Base-by-base conservation (phyloP, 2,113 vertebrate genomes). In the Rhipidura dahli region DNA sequence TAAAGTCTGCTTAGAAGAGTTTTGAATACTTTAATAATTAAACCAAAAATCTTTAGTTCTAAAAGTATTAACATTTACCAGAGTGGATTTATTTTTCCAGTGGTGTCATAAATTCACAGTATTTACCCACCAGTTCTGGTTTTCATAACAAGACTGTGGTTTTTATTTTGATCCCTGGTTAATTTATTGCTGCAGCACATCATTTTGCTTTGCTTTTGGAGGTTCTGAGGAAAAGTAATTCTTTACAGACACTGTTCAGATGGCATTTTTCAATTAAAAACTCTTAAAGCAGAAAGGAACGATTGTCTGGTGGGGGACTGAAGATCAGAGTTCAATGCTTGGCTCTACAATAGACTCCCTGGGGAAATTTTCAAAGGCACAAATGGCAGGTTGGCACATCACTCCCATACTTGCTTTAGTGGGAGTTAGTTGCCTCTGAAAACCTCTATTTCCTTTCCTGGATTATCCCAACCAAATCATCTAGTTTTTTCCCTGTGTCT, bases 301-400 rank as follows among this genome's bases (percentile, higher is more conserved):
- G 44, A 88, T 96, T 95, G 88, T 97, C 89, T 96, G 72, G 80
- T 94, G 60, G 80, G 69, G 69, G 26, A 93, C 65, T 89, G 85
- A 96, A 94, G 94, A 96, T 82, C 93, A 93, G 90, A 95, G 94
- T 95, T 97, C 90, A 96, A 68, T 93, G 76, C 94, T 93, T 95
- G 92, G 94, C 93, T 96, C 83, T 90, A 94, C 96, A 96, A 95
- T 94, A 92, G 96, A 87, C 92, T 95, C 90, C 90, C 94, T 87
- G 92, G 90, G 93, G 96, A 93, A 92, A 94, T 95, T 95, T 96
- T 95, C 93, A 96, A 94, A 96, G 90, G 94, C 88, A 96, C 92
- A 97, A 96, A 96, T 96, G 96, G 94, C 96, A 97, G 94, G 93
- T 97, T 96, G 96, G 95, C 94, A 93, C 92, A 95, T 96, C 94